Evolutionary conservation across 2,797 vertebrate species (phyloP).

Genomic region (Diglossa cyanea): DNA sequence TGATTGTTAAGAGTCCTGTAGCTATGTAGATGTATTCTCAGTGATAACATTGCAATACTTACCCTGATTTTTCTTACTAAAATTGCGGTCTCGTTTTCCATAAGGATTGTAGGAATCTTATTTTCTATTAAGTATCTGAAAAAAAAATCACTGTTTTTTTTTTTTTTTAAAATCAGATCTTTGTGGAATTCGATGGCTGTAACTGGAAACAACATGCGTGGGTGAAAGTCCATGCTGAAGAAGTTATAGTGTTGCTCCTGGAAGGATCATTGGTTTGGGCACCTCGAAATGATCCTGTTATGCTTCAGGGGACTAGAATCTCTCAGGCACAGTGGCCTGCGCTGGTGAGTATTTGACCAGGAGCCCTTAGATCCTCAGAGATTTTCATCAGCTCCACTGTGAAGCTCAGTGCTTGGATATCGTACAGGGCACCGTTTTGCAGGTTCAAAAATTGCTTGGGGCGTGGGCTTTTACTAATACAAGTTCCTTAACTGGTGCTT

Average conservation of each 20-base stretch:
- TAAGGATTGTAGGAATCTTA: neutral
- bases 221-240: slow-evolving; percentile 94
- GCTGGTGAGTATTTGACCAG: slow-evolving; percentile 82
- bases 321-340: slow-evolving; percentile 87
- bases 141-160: neutral
- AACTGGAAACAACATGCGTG: slow-evolving; percentile 89
- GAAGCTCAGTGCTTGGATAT: neutral
- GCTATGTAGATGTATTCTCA: neutral
- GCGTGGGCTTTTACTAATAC: neutral
- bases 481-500: neutral
- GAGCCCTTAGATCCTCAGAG: neutral
- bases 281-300: slow-evolving; percentile 76
- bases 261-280: slow-evolving; percentile 95
- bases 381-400: neutral
- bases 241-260: slow-evolving; percentile 89
- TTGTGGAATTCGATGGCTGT: slow-evolving; percentile 93
- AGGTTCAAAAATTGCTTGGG: neutral
- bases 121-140: neutral
- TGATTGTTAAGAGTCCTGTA: neutral
- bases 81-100: neutral
- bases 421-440: neutral
- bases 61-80: neutral
- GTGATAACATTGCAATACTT: neutral
- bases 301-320: slow-evolving; percentile 73
- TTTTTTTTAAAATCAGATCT: slow-evolving; percentile 79